Percentiles rank a stretch among this genome's conserved stretches.
phyloP scores from a whole-genome alignment of 2,888 invertebrate genomes.

The Cryptophagus acutangulus region DNA sequence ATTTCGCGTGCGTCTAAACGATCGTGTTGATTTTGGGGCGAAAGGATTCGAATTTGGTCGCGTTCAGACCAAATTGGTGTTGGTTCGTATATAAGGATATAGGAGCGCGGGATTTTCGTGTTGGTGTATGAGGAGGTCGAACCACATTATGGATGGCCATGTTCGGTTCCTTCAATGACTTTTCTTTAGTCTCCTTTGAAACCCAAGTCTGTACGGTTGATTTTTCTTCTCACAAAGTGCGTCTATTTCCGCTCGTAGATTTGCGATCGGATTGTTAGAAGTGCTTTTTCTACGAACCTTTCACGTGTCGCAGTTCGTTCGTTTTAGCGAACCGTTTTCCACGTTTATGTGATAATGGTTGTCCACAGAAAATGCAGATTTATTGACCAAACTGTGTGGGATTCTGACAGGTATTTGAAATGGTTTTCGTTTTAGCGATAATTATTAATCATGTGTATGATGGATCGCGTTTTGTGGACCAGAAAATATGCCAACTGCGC shows the following conservation, averaged over 20 bases:
- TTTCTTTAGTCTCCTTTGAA: conserved; percentile 20
- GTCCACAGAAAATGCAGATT: conserved; percentile 40
- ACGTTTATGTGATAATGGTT: conserved; percentile 44
- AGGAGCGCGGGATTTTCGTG: conserved; percentile 34
- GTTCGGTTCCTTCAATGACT: conserved; percentile 41
- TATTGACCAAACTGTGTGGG: conserved; percentile 38
- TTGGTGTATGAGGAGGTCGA: conserved; percentile 36
- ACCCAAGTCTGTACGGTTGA: conserved; percentile 6
- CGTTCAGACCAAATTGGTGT: conserved; percentile 18
- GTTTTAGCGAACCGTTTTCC: conserved; percentile 31
- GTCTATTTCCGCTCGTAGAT: conserved; percentile 26
- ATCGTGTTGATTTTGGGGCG: too few relatives aligned
- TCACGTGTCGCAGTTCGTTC: conserved; percentile 29
- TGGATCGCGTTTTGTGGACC: too few relatives aligned
- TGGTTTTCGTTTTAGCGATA: too few relatives aligned
- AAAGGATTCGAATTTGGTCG: too few relatives aligned
- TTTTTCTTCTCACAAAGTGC: conserved; percentile 3
- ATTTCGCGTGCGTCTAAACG: too few relatives aligned
- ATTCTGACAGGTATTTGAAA: conserved; percentile 39
- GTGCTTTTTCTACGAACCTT: too few relatives aligned
- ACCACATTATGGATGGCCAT: conserved; percentile 31
- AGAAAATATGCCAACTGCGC: too few relatives aligned
- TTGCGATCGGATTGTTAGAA: conserved; percentile 23
- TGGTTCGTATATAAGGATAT: conserved; percentile 30
- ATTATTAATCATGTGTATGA: too few relatives aligned